Base-by-base conservation (phyloP, 2,888 invertebrate species). In the Agrochola circellaris region DNA sequence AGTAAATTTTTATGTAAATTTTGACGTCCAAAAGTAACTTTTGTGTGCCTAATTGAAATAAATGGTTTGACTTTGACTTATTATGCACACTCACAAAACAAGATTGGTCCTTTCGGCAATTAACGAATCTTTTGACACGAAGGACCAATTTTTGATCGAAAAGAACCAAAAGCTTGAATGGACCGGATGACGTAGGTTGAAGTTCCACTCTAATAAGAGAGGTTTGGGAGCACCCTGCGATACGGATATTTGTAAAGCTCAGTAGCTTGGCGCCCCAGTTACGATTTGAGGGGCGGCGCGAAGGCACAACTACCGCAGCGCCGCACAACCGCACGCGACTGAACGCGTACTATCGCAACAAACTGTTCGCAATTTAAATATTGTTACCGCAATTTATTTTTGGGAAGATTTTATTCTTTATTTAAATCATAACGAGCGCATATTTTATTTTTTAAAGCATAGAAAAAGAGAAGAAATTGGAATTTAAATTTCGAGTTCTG, bases 201-300 rank as follows among this genome's bases (percentile, higher is more conserved):
- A 67, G 74, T 74, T 71, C 70, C 70, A 70, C 70, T 82, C 61
- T 71, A 84, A 61, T 76, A 77, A 64, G 68, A 82, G 68, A 78
- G 77, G 86, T 85, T 84, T 68, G 71, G 75, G 70, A 77, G 75
- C 83, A 86, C 86, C 85, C 86, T 85, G 75, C 77, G 73, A 34
- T 75, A 85, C 83, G 85, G 73, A 77, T 79, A 84, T 75, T 78
- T 82, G 85, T 82, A 78, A 87, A 88, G 89, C 88, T 86, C 79
- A 71, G 69, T 82, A 65, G 74, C 77, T 54, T 69, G 66, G 45
- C 82, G 86, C 86, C 77, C 88, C 88, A 88, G 89, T 88, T 84
- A 82, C 82, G 65, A 82, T 60, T 84, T 62, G 89, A 85, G 86
- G 88, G 79, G 80, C 89, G 70, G 86, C 83, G 83, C 80, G 88